Evolutionary conservation across 2,797 vertebrate species (phyloP), one percentile per base, ranked within the genome.

Genomic region (Pachyuromys duprasi): DNA sequence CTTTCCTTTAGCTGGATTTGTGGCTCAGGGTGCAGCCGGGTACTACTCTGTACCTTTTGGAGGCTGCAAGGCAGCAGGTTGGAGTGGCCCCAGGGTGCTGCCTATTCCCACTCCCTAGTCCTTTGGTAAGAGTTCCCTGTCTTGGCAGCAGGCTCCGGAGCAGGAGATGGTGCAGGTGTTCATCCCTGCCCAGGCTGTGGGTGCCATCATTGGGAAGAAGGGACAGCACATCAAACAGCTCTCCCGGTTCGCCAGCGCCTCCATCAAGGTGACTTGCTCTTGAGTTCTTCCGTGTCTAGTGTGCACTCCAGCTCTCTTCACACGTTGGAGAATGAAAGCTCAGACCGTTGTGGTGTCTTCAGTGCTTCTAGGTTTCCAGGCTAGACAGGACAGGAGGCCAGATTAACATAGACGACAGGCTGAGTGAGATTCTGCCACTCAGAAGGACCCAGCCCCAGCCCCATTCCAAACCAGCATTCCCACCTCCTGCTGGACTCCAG

Each of bases 141-240:
- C 2, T 96, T 69, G 2, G 49, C 95, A 97, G 6, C 98, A 99
- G 99, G 98, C 99, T 86, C 99, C 99, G 0, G 99, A 99, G 98
- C 99, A 99, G 98, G 99, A 99, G 98, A 99, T 99, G 0, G 99
- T 99, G 7, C 99, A 99, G 17, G 99, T 99, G 26, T 99, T 99
- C 98, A 99, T 99, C 97, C 99, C 99, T 0, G 99, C 99, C 0
- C 99, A 99, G 98, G 99, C 99, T 0, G 99, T 99, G 18, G 99
- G 99, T 0, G 99, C 99, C 94, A 99, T 99, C 98, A 99, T 99
- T 0, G 99, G 99, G 76, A 99, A 99, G 99, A 99, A 99, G 97
- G 99, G 99, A 0, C 99, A 99, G 93, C 99, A 99, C 97, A 99
- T 99, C 98, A 99, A 99, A 78, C 99, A 99, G 98, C 99, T 99